Percentiles rank a stretch among this genome's conserved stretches.
Conservation (phyloP, 2,113 vertebrate genomes). For the Eulacestoma nigropectus region DNA sequence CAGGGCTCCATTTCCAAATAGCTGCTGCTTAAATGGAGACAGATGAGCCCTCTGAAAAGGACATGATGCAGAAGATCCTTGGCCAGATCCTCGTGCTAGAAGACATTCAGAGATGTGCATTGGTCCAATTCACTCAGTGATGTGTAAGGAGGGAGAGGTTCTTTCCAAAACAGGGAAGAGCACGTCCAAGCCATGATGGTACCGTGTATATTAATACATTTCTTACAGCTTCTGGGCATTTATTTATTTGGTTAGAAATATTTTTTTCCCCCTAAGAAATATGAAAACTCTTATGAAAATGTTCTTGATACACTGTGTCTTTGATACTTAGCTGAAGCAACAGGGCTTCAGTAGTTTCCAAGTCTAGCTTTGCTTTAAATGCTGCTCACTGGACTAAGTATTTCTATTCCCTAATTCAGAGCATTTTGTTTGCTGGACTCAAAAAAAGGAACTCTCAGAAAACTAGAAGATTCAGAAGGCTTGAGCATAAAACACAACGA, state of each 20-base stretch:
- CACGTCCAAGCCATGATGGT: background rate
- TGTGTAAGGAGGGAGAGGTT: background rate
- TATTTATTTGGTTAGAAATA: background rate
- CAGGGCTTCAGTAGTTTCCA: background rate
- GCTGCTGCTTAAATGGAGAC: background rate
- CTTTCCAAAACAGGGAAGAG: background rate
- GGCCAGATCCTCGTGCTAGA: background rate
- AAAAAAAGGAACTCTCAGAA: background rate
- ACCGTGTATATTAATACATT: background rate
- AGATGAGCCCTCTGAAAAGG: background rate
- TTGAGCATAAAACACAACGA: background rate
- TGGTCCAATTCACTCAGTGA: background rate
- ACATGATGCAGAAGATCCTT: background rate
- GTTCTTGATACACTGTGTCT: background rate
- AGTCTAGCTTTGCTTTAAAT: background rate
- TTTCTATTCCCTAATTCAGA: background rate
- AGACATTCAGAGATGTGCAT: rapidly evolving
- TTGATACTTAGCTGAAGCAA: background rate
- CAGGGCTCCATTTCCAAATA: background rate
- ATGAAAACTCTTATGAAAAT: background rate
- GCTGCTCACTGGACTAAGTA: background rate
- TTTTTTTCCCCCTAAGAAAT: rapidly evolving
- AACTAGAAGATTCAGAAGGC: background rate
- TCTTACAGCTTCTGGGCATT: background rate
- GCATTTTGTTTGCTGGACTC: background rate